These are phyloP conservation scores for Bubo bubo DNA, from an alignment of 2,113 vertebrate genomes.

Conservation along the genomic window DNA sequence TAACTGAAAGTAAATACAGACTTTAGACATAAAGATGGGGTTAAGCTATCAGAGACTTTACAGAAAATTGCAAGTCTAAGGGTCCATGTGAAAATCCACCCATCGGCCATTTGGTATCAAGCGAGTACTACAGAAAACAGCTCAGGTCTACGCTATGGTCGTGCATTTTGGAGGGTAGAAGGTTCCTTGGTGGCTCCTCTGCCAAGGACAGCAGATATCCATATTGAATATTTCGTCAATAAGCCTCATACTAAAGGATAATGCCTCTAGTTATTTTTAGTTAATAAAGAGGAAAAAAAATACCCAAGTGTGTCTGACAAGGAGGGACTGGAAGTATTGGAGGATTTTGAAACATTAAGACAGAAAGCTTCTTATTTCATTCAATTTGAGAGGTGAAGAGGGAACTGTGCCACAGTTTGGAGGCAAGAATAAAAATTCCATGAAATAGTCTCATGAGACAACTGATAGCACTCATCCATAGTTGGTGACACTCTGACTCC, in stretches of 20 bases:
- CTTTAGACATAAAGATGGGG: not conserved
- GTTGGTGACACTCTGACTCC: conserved; percentile 65
- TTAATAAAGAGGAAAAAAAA: conserved; percentile 17
- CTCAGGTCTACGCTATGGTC: not conserved
- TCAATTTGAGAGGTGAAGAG: conserved; percentile 66
- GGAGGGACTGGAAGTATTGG: conserved; percentile 16
- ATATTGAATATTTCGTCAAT: not conserved
- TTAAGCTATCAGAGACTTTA: not conserved
- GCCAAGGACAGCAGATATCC: not conserved
- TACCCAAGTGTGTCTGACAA: conserved; percentile 46
- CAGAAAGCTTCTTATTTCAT: conserved; percentile 67
- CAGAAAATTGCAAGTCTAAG: not conserved
- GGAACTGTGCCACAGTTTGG: conserved; percentile 62
- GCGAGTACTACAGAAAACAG: not conserved
- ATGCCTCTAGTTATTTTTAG: conserved; percentile 32
- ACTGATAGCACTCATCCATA: conserved; percentile 62
- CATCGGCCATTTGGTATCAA: rapidly evolving
- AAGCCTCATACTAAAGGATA: not conserved
- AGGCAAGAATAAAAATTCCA: conserved; percentile 67
- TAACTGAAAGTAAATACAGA: not conserved
- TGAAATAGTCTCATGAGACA: conserved; percentile 51
- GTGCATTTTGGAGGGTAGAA: not conserved
- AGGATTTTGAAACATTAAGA: conserved; percentile 48
- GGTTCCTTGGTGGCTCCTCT: not conserved
- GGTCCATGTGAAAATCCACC: not conserved